A percentile compares a stretch with the other conserved stretches of the same genome.
phyloP scores from a whole-genome alignment of 1,140 invertebrate species.

The Macrotrachela quadricornifera region DNA sequence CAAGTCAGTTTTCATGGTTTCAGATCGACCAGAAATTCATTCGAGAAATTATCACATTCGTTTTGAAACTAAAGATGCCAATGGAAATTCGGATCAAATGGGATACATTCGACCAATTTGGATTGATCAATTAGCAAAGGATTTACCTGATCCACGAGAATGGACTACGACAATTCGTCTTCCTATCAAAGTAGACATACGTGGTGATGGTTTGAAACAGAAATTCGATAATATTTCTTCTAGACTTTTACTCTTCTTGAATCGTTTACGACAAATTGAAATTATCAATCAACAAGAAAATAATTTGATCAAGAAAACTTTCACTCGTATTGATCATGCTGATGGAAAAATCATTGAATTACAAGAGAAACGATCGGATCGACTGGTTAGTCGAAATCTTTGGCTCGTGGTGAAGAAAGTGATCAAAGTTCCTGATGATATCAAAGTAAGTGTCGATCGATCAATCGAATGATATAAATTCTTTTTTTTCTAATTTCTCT shows the following conservation, averaged over 20 bases:
- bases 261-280: constrained; percentile 15
- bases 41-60: constrained; percentile 27
- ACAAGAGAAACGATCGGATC: no score
- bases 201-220: constrained; percentile 13
- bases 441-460: no score
- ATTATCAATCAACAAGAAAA: background rate
- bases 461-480: no score
- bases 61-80: constrained; percentile 20
- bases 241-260: constrained; percentile 22
- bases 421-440: no score
- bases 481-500: no score
- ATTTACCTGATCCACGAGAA: constrained; percentile 1
- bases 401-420: no score
- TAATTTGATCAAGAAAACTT: background rate
- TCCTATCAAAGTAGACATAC: constrained; percentile 17
- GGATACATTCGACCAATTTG: constrained; percentile 25
- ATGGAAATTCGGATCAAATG: constrained; percentile 14
- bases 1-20: constrained; percentile 30
- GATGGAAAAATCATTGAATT: no score
- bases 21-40: constrained; percentile 26
- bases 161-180: constrained; percentile 23
- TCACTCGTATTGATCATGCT: background rate
- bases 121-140: background rate
- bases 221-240: constrained; percentile 25
- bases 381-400: no score